Evolutionary conservation across 1,140 invertebrate genomes (phyloP), one percentile per base, ranked within the genome.

Genomic region (Leucophenga varia): DNA sequence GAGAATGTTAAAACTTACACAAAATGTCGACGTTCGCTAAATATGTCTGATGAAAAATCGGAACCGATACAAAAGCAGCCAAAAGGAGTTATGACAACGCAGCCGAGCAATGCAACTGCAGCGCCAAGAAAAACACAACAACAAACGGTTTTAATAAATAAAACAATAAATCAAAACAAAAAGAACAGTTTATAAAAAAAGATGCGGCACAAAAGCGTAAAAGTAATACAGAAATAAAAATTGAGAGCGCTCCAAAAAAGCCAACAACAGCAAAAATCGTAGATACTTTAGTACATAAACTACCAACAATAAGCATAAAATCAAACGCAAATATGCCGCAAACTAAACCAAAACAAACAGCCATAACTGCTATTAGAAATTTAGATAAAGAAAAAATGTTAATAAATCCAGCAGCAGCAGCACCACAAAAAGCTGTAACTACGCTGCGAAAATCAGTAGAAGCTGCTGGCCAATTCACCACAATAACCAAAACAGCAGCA

Each of bases 281-380:
- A n/a, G n/a, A n/a, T n/a, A n/a, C n/a, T n/a, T n/a, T n/a, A n/a
- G n/a, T n/a, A n/a, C n/a, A n/a, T n/a, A n/a, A n/a, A n/a, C 12
- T 25, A 1, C 38, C 49, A 18, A 30, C 17, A 30, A 50, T 43
- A 34, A 20, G 25, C 12, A 34, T 34, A 28, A 36, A n/a, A 43
- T 22, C 31, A n/a, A 9, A 17, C 32, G n/a, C 49, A 3, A 52
- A 36, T 8, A n/a, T 46, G 55, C 5, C 37, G 45, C 2, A 59
- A 57, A 38, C 47, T 59, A 1, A 42, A 37, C 8, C 56, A 67
- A 18, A 55, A 52, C 8, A 18, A 52, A 16, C 61, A 65, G 28
- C 31, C n/a, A n/a, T n/a, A n/a, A n/a, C n/a, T n/a, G n/a, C n/a
- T n/a, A n/a, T n/a, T n/a, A n/a, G n/a, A n/a, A n/a, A n/a, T n/a